phyloP scores from a whole-genome alignment of 2,113 vertebrate genomes.

The Eolophus roseicapilla region DNA sequence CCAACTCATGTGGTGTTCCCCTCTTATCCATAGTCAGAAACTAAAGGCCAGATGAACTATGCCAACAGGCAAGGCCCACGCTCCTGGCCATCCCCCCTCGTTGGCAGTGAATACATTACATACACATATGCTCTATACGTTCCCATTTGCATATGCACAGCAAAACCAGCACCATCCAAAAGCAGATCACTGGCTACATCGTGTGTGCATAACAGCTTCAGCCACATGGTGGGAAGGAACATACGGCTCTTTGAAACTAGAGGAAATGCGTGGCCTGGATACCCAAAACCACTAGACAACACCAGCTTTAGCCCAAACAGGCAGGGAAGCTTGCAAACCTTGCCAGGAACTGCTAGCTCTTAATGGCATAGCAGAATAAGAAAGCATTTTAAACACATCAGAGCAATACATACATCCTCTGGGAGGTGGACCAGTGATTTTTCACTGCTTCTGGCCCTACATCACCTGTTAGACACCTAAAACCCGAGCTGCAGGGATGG shows the following conservation, averaged over 20 bases:
- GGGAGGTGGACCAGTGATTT: neutral
- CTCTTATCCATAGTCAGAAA: fast-evolving
- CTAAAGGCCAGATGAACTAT: neutral
- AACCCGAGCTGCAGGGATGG: neutral
- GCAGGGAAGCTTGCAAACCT: neutral
- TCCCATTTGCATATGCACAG: neutral
- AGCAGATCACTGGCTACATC: neutral
- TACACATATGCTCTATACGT: neutral
- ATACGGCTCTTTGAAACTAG: neutral
- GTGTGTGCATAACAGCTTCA: neutral
- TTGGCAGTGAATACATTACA: neutral
- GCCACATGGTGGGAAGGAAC: neutral
- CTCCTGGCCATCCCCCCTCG: neutral
- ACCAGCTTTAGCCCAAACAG: neutral
- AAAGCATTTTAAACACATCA: neutral
- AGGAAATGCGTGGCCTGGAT: neutral
- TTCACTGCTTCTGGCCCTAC: neutral
- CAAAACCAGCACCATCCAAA: neutral
- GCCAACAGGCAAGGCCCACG: neutral
- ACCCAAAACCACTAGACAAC: neutral
- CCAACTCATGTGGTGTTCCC: too few relatives aligned
- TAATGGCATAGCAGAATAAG: neutral
- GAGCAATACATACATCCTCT: neutral
- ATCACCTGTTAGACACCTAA: neutral
- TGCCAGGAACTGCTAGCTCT: neutral